Conservation (phyloP, 2,797 vertebrate genomes). For the Leptodactylus fallax region DNA sequence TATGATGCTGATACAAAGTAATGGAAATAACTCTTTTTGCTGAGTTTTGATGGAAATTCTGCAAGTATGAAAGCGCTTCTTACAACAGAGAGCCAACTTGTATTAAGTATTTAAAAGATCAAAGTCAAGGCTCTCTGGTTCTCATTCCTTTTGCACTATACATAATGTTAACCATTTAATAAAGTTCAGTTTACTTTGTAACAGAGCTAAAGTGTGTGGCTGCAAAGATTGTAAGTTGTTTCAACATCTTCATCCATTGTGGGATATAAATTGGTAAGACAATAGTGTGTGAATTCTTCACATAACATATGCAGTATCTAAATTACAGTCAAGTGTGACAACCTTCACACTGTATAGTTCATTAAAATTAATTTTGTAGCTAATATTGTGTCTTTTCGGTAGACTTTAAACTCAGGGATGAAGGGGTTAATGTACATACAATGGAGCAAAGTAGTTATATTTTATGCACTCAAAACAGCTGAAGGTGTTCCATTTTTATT, state of each 20-base stretch:
- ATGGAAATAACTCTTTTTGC: background rate
- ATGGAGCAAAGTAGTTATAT: slow-evolving; percentile 70
- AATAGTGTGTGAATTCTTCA: background rate
- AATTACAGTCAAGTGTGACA: background rate
- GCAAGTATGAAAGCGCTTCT: background rate
- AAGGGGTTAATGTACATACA: slow-evolving; percentile 63
- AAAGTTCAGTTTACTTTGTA: background rate
- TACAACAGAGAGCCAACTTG: background rate
- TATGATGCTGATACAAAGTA: background rate
- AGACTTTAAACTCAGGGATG: slow-evolving; percentile 61
- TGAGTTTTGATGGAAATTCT: background rate
- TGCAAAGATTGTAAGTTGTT: background rate
- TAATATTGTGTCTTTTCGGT: background rate
- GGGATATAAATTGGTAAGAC: slow-evolving; percentile 13
- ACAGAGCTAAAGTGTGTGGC: background rate
- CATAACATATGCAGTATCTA: background rate
- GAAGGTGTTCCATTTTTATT: slow-evolving; percentile 75
- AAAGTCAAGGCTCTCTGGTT: background rate
- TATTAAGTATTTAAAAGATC: background rate
- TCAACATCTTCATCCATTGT: background rate
- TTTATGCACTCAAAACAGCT: slow-evolving; percentile 71
- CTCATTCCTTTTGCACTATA: background rate
- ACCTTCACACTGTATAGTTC: background rate
- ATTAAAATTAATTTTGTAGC: slow-evolving; percentile 34
- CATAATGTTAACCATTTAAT: background rate